Conservation (phyloP, 2,797 vertebrate species). For the Sparidentex hasta region DNA sequence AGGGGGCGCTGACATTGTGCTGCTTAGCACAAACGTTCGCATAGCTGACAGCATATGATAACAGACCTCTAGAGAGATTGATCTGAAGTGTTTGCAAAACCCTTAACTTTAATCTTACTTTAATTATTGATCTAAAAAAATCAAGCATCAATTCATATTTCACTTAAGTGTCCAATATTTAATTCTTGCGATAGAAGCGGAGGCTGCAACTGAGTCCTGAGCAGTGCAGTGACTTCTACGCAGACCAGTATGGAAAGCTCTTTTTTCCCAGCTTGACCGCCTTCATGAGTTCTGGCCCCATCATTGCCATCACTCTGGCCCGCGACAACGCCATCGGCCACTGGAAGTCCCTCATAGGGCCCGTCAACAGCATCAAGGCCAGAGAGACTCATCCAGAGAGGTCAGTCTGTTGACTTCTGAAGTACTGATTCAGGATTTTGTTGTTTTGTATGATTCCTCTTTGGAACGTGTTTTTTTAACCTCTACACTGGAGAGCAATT, state of each 20-base stretch:
- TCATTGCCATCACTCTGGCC: slow-evolving; percentile 89
- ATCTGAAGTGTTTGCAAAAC: too few species aligned
- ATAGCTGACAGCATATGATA: not conserved
- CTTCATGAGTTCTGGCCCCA: slow-evolving; percentile 96
- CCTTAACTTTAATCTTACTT: too few species aligned
- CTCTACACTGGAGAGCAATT: not conserved
- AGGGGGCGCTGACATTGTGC: slow-evolving; percentile 3
- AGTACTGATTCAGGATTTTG: not conserved
- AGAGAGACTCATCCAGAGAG: slow-evolving; percentile 90
- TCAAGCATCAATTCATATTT: not conserved
- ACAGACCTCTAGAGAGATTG: not conserved
- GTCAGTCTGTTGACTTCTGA: slow-evolving; percentile 77
- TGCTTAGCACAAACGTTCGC: not conserved
- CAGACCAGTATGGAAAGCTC: slow-evolving; percentile 91
- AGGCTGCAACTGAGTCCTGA: slow-evolving; percentile 92
- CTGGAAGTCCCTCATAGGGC: slow-evolving; percentile 94
- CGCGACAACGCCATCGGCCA: slow-evolving; percentile 87
- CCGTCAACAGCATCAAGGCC: slow-evolving; percentile 86
- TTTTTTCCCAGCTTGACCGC: slow-evolving; percentile 93
- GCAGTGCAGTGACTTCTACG: slow-evolving; percentile 96
- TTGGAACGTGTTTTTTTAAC: not conserved
- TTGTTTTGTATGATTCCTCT: not conserved
- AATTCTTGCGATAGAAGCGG: slow-evolving; percentile 84
- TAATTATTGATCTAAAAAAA: not conserved
- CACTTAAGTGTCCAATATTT: slow-evolving; percentile 1